Evolutionary conservation across 2,888 invertebrate genomes (phyloP).

Genomic region (Tetrapedia diversipes): DNA sequence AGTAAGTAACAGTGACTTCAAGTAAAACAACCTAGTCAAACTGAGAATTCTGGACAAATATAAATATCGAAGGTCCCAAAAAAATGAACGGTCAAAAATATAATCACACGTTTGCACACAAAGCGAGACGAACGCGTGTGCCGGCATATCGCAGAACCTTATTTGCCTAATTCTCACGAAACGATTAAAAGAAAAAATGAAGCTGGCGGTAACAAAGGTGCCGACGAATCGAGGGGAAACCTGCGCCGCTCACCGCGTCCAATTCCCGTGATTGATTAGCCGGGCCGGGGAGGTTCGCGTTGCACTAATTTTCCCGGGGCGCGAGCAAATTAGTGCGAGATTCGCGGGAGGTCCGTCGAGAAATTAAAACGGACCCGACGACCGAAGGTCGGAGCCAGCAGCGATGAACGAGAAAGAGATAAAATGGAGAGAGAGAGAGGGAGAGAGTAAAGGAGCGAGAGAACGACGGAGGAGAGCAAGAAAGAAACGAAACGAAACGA

Average conservation of each 20-base stretch:
- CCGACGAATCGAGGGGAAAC: slow-evolving; percentile 32
- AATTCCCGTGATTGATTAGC: slow-evolving; percentile 53
- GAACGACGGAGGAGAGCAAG: no score
- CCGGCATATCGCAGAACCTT: no score
- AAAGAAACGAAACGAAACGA: no score
- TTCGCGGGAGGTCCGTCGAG: slow-evolving; percentile 53
- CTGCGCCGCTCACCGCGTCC: slow-evolving; percentile 14
- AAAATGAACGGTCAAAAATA: no score
- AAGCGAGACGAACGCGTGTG: not conserved
- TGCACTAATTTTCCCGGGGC: slow-evolving; percentile 52
- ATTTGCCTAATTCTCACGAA: slow-evolving; percentile 7
- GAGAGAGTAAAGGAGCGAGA: not conserved
- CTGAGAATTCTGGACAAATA: no score
- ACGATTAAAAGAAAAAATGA: slow-evolving; percentile 7
- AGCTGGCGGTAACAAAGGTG: slow-evolving; percentile 11
- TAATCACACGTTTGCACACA: not conserved
- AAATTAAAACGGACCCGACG: slow-evolving; percentile 37
- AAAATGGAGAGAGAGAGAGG: no score
- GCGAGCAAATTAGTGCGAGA: slow-evolving; percentile 63
- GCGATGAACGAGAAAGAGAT: not conserved
- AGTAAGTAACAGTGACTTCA: no score
- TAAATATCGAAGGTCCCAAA: no score
- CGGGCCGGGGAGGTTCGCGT: slow-evolving; percentile 21
- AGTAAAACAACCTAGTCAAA: no score
- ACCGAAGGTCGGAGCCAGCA: not conserved